Evolutionary conservation across 2,888 invertebrate species (phyloP), one percentile per base, ranked within the genome.

Genomic region (Tethea ocularis): DNA sequence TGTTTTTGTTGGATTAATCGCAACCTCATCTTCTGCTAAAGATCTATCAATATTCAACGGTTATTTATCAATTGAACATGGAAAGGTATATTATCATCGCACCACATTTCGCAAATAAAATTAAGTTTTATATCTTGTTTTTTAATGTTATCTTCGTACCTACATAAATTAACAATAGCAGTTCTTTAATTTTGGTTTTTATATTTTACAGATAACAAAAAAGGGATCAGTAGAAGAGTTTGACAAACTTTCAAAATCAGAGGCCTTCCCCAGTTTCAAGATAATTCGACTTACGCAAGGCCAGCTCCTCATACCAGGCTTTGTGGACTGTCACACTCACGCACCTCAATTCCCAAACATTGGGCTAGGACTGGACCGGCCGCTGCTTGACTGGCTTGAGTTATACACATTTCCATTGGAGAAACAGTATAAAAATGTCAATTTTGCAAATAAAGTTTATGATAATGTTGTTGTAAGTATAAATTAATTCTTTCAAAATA

Each of bases 311-410:
- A 95, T 98, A 82, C 98, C 98, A 0, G 98, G 98, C 0, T 95
- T 98, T 62, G 94, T 98, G 2, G 98, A 98, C 85, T 96, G 97
- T 23, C 98, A 98, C 81, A 96, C 97, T 11, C 98, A 98, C 90
- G 98, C 97, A 0, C 96, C 97, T 0, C 98, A 98, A 87, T 96
- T 96, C 72, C 97, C 97, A 0, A 98, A 98, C 86, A 91, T 96
- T 60, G 98, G 98, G 0, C 87, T 97, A 13, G 98, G 97, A 0
- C 93, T 97, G 67, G 97, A 98, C 78, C 94, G 95, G 69, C 95
- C 96, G 0, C 89, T 98, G 46, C 83, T 98, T 10, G 96, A 97
- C 55, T 98, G 98, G 98, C 91, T 98, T 8, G 94, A 96, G 24
- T 94, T 93, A 6, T 98, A 98, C 80, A 98, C 98, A 1, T 98